phyloP scores from a whole-genome alignment of 2,113 vertebrate genomes.

The Melierax canorus region DNA sequence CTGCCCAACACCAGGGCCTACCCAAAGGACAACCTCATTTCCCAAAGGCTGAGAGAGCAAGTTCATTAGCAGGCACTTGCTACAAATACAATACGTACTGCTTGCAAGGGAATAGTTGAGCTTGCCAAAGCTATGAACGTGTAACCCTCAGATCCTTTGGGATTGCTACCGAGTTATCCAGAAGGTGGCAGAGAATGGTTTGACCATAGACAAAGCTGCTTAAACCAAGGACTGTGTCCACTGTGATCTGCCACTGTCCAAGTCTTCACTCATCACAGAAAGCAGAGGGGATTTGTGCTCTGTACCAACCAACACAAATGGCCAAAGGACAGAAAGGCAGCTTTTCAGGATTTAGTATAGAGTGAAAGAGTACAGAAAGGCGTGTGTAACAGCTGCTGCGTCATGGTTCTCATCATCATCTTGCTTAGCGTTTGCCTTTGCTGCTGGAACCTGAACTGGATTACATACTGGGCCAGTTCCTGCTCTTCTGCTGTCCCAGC shows the following conservation, averaged over 20 bases:
- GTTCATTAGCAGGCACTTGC: not conserved
- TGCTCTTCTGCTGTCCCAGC: not conserved
- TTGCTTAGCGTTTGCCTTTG: not conserved
- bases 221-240: not conserved
- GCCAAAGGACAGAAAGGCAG: not conserved
- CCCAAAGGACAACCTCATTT: not conserved
- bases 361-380: not conserved
- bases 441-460: not conserved
- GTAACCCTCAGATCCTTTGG: not conserved
- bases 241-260: not conserved
- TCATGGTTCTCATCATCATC: not conserved
- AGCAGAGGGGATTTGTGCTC: not conserved
- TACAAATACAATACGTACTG: not conserved
- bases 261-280: not conserved
- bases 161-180: not conserved
- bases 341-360: not conserved
- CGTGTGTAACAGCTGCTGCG: not conserved
- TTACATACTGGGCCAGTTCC: not conserved
- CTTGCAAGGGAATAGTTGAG: not conserved
- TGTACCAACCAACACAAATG: not conserved
- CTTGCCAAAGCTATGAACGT: not conserved
- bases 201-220: not conserved
- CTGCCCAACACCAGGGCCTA: not conserved
- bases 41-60: not conserved
- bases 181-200: not conserved